phyloP scores from a whole-genome alignment of 2,113 vertebrate genomes.

The Delphinapterus leucas region DNA sequence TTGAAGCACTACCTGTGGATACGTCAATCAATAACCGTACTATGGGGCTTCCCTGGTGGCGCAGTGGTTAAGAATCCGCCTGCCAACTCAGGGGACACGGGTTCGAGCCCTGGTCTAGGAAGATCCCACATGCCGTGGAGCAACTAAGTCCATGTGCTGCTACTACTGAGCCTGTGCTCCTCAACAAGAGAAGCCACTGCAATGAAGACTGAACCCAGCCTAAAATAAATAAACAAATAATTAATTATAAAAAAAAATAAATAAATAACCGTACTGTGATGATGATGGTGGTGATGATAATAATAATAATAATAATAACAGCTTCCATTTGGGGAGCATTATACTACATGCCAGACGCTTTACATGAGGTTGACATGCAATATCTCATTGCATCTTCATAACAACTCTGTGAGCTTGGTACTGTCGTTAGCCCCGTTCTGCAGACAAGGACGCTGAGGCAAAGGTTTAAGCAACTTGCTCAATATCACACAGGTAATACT shows the following conservation, averaged over 20 bases:
- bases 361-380: background rate
- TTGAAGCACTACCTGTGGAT: background rate
- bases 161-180: no score
- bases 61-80: no score
- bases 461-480: conserved; percentile 35
- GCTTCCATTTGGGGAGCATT: background rate
- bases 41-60: no score
- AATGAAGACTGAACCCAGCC: no score
- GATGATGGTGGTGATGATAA: background rate
- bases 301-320: background rate
- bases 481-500: conserved; percentile 1
- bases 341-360: background rate
- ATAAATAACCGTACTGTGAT: background rate
- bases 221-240: no score
- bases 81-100: no score
- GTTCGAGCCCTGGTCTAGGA: no score
- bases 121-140: no score
- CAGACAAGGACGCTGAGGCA: conserved; percentile 18
- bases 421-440: background rate
- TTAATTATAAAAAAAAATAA: no score
- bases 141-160: no score
- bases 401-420: background rate
- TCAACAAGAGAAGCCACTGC: no score
- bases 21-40: background rate
- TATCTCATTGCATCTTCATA: background rate